A percentile compares a stretch with the other conserved stretches of the same genome.
phyloP scores from a whole-genome alignment of 64 coral and sea anemone species.

The Stichodactyla helianthus region DNA sequence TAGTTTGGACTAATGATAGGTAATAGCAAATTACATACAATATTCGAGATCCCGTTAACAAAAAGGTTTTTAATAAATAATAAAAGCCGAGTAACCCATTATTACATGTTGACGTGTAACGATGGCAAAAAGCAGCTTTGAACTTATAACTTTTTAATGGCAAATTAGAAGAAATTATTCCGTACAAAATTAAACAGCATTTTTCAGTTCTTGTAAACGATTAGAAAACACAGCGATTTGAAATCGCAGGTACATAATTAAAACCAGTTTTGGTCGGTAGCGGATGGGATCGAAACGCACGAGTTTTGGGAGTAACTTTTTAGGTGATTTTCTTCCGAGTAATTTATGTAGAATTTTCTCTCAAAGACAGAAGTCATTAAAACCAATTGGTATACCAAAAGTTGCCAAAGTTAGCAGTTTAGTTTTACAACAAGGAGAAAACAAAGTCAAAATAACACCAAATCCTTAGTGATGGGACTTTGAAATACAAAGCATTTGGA shows the following conservation, averaged over 20 bases:
- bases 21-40: constrained; percentile 6
- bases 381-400: neutral
- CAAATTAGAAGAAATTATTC: constrained; percentile 1
- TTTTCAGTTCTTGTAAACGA: neutral
- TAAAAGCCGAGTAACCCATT: neutral
- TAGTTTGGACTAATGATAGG: neutral
- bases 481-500: neutral
- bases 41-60: neutral
- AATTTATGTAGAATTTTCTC: too few relatives aligned
- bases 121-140: neutral
- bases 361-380: too few relatives aligned
- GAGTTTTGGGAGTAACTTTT: too few relatives aligned
- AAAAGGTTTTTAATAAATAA: neutral
- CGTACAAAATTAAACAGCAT: neutral
- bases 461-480: neutral
- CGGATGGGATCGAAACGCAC: too few relatives aligned
- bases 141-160: neutral
- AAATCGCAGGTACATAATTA: too few relatives aligned
- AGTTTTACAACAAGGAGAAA: neutral
- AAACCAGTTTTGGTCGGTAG: too few relatives aligned
- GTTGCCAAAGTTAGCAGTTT: neutral
- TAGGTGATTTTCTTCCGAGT: too few relatives aligned
- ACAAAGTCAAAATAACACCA: neutral
- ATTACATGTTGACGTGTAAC: neutral
- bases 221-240: too few relatives aligned